Evolutionary conservation across 1,140 invertebrate species (phyloP).

Genomic region (Globodera rostochiensis): DNA sequence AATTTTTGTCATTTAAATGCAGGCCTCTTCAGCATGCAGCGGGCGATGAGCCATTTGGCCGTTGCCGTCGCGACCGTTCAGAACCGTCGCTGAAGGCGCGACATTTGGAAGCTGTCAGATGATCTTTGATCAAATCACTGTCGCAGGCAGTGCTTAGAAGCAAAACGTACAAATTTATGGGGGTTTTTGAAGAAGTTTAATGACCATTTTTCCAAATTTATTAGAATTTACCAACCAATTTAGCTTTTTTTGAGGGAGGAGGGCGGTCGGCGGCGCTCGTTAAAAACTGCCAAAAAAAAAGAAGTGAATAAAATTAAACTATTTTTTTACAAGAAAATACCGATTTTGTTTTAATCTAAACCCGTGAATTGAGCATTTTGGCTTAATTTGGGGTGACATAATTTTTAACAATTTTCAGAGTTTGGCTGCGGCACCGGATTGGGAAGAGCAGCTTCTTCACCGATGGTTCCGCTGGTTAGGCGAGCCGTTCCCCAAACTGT

Average conservation of each 20-base stretch:
- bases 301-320: no score
- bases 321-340: no score
- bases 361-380: no score
- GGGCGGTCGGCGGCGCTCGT: not conserved
- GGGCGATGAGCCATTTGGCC: constrained; percentile 18
- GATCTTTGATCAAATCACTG: constrained; percentile 7
- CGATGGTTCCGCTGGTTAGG: constrained; percentile 21
- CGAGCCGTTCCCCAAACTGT: constrained; percentile 4
- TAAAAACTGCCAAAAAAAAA: not conserved
- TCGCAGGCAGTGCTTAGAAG: not conserved
- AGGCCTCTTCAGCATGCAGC: constrained; percentile 8
- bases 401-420: not conserved
- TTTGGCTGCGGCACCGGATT: not conserved
- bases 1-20: not conserved
- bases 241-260: not conserved
- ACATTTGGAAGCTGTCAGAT: constrained; percentile 21
- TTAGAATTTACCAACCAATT: no score
- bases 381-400: no score
- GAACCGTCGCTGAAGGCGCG: constrained; percentile 15
- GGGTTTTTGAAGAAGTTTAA: no score
- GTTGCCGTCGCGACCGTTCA: constrained; percentile 6
- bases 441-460: constrained; percentile 1
- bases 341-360: no score
- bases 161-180: not conserved
- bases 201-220: no score